Conservation (phyloP, 1,140 invertebrate genomes). For the Cydia splendana region DNA sequence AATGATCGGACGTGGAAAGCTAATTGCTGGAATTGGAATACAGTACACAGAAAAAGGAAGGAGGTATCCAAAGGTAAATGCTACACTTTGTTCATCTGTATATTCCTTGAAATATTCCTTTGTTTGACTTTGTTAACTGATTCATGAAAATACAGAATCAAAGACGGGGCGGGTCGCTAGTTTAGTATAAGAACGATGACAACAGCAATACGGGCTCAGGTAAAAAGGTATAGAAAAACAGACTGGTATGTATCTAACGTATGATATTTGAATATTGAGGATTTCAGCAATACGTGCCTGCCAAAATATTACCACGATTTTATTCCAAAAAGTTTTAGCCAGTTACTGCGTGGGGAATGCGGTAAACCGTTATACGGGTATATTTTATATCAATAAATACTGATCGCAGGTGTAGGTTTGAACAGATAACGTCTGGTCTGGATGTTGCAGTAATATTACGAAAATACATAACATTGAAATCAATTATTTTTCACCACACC, state of each 20-base stretch:
- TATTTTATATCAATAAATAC: slow-evolving; percentile 18
- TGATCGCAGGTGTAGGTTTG: neutral
- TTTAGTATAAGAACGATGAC: neutral
- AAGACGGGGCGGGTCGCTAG: no score
- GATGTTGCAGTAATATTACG: neutral
- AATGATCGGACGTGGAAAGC: no score
- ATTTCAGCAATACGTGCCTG: slow-evolving; percentile 29
- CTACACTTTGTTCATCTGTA: no score
- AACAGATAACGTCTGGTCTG: neutral
- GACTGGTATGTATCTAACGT: slow-evolving; percentile 9
- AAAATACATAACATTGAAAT: neutral
- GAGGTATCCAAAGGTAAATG: no score
- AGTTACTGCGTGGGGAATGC: neutral
- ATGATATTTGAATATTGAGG: slow-evolving; percentile 30
- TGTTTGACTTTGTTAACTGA: no score
- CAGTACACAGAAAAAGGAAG: no score
- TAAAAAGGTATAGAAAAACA: slow-evolving; percentile 5
- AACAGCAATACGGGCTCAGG: neutral
- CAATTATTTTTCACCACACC: neutral
- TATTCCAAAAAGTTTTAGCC: neutral
- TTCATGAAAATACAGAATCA: no score
- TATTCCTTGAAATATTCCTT: no score
- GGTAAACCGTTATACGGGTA: neutral
- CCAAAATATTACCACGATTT: slow-evolving; percentile 21
- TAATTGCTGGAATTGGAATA: no score